Conservation (phyloP, 2,113 vertebrate genomes). For the Rhinichthys klamathensis region DNA sequence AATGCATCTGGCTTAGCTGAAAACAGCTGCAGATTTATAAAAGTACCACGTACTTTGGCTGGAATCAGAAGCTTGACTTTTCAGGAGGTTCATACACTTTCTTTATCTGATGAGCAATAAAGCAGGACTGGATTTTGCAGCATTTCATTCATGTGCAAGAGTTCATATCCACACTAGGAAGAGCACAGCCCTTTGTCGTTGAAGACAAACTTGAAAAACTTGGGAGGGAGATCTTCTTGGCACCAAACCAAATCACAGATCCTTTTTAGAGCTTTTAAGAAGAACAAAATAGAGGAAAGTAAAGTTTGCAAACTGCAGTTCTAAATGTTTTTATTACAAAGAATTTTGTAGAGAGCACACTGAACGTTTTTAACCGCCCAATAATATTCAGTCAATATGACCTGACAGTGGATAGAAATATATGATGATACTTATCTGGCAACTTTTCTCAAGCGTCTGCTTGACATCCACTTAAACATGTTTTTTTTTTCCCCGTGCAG, state of each 20-base stretch:
- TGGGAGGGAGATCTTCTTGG: neutral
- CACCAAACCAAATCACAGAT: neutral
- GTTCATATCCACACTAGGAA: neutral
- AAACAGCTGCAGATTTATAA: too few relatives aligned
- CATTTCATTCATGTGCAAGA: neutral
- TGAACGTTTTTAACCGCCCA: neutral
- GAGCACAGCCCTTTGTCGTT: neutral
- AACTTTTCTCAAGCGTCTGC: neutral
- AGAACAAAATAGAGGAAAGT: neutral
- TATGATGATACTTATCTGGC: neutral
- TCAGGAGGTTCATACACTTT: too few relatives aligned
- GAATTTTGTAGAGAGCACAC: neutral
- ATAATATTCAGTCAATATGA: conserved; percentile 45
- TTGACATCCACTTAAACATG: neutral
- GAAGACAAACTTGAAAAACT: neutral
- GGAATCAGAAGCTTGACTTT: too few relatives aligned
- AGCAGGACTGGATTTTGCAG: neutral
- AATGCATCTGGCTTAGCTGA: too few relatives aligned
- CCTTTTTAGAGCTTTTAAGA: neutral
- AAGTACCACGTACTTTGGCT: too few relatives aligned
- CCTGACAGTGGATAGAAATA: conserved; percentile 13
- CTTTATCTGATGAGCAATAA: too few relatives aligned
- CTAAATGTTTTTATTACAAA: conserved; percentile 30
- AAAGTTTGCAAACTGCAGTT: neutral
- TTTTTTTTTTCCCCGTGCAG: neutral